A percentile compares a stretch with the other conserved stretches of the same genome.
Conservation (phyloP, 2,888 invertebrate species). For the Megamerina dolium region DNA sequence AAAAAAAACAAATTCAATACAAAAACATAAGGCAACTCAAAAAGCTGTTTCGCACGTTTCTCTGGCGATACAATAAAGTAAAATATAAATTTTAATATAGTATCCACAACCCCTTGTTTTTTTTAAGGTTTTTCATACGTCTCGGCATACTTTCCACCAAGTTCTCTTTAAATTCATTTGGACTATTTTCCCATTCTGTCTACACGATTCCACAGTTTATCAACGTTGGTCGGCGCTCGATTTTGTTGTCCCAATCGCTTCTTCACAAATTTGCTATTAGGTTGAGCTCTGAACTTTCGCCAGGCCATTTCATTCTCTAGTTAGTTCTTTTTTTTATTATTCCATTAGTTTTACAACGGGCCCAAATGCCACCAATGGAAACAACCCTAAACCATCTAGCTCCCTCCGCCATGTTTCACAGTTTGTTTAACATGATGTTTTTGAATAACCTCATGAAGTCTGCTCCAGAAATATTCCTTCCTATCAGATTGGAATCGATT, state of each 20-base stretch:
- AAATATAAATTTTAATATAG: too few species aligned
- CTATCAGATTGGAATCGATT: conserved; percentile 12
- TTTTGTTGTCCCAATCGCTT: neutral
- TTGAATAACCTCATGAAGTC: neutral
- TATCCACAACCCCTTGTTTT: too few species aligned
- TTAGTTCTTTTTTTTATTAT: conserved; percentile 14
- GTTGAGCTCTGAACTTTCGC: neutral
- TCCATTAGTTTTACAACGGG: conserved; percentile 9
- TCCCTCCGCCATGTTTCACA: conserved; percentile 14
- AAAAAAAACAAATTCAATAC: too few species aligned
- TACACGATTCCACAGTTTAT: conserved; percentile 2
- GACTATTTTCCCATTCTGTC: conserved; percentile 2
- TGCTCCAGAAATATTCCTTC: conserved; percentile 11
- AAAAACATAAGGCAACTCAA: too few species aligned
- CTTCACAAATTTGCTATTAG: conserved; percentile 3
- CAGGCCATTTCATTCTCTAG: conserved; percentile 1
- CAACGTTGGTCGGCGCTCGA: conserved; percentile 4
- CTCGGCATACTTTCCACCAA: conserved; percentile 11
- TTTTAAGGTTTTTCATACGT: conserved; percentile 1
- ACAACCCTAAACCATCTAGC: conserved; percentile 16
- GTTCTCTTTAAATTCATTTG: too few species aligned
- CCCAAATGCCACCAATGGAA: conserved; percentile 17
- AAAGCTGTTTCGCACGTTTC: too few species aligned
- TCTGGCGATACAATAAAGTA: too few species aligned
- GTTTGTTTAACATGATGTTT: neutral